Evolutionary conservation across 2,888 invertebrate species (phyloP), one percentile per base, ranked within the genome.

Genomic region (Meliscaeva auricollis): DNA sequence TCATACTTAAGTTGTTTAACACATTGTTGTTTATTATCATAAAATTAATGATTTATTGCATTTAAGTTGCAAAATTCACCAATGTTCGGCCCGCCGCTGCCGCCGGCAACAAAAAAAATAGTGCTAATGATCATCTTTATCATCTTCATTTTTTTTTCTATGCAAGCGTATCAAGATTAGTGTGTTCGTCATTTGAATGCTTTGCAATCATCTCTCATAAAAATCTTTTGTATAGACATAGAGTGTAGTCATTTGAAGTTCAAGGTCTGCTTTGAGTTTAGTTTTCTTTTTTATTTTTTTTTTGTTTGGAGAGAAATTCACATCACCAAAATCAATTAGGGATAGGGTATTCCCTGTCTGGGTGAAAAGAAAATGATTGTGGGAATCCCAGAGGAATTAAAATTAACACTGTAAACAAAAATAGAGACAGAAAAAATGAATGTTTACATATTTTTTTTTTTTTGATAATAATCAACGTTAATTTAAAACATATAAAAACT

Each of bases 41-140:
- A 35, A 35, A 41, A 35, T 50, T 3, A 48, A 48, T 35, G 35
- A 50, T 66, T 50, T 20, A 66, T 66, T 66, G 15, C 66, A 50
- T 48, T 35, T 6, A 64, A 30, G 48, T 50, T n/a, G 22, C 50
- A 50, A 50, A 35, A 66, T n/a, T 22, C 0, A 2, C 32, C 9
- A 32, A 52, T 35, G 3, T 2, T 35, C n/a, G n/a, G n/a, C 26
- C 26, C 2, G 4, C 26, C 2, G 11, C 35, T 1, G 8, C 7
- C 7, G 38, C 9, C 38, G 38, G 38, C 38, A 38, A 38, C 8
- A 17, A 6, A 38, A 20, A 15, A 46, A 17, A 58, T 13, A 17
- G 15, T 32, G 30, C 26, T 64, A 22, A 46, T 46, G 30, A 30
- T 62, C 15, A 62, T 62, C 62, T 17, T 64, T 46, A 46, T 22